These are phyloP conservation scores for Leucosticte australis DNA, from an alignment of 2,113 vertebrate genomes.

Conservation along the genomic window DNA sequence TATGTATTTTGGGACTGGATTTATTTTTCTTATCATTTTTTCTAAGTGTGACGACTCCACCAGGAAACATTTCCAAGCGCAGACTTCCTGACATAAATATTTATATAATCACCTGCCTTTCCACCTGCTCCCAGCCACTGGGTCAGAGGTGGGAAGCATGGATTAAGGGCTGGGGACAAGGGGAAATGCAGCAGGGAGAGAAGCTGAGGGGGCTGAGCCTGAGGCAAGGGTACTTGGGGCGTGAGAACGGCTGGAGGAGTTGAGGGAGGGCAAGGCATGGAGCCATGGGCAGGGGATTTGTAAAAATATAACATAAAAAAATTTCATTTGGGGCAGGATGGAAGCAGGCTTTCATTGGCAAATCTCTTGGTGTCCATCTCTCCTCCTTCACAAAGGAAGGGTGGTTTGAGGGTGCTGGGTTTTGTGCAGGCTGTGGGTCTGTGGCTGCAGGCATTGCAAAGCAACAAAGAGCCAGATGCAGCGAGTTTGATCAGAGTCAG, in stretches of 20 bases:
- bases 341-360: background rate
- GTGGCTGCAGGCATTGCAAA: background rate
- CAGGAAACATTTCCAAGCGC: background rate
- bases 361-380: background rate
- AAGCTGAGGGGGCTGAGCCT: background rate
- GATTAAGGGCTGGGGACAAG: background rate
- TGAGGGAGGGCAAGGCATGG: background rate
- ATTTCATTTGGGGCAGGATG: background rate
- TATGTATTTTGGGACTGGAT: background rate
- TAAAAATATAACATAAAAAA: background rate
- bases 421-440: background rate
- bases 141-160: background rate
- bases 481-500: background rate
- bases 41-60: background rate
- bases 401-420: background rate
- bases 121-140: background rate
- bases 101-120: background rate
- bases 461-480: slow-evolving; percentile 5
- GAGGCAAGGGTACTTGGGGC: background rate
- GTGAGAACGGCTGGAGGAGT: background rate
- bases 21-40: background rate
- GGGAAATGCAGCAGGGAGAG: background rate
- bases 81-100: background rate
- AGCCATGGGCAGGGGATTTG: background rate
- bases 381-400: background rate